Percentiles rank a stretch among this genome's conserved stretches.
phyloP scores from a whole-genome alignment of 1,140 invertebrate species.

The Zaprionus africanus region DNA sequence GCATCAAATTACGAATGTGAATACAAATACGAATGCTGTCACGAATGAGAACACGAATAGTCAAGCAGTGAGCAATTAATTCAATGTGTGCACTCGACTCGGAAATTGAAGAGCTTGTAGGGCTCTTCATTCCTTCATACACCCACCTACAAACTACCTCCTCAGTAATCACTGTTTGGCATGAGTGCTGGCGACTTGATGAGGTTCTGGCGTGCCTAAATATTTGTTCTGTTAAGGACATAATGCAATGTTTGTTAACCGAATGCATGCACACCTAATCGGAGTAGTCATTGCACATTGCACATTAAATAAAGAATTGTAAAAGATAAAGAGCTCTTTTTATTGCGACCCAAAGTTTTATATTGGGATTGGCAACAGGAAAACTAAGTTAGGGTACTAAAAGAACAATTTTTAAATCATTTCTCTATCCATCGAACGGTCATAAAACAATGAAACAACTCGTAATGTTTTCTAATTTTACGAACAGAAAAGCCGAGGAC shows the following conservation, averaged over 20 bases:
- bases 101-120: slow-evolving; percentile 58
- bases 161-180: slow-evolving; percentile 50
- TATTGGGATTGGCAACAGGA: neutral
- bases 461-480: slow-evolving; percentile 33
- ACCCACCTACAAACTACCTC: neutral
- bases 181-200: slow-evolving; percentile 50
- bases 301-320: neutral
- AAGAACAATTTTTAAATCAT: slow-evolving; percentile 11
- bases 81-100: slow-evolving; percentile 59
- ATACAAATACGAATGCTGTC: neutral
- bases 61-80: slow-evolving; percentile 69
- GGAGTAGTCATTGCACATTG: neutral
- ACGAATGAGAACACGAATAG: slow-evolving; percentile 10
- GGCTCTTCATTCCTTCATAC: slow-evolving; percentile 8
- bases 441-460: slow-evolving; percentile 24
- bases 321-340: neutral
- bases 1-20: slow-evolving; percentile 20
- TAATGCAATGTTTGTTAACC: slow-evolving; percentile 24
- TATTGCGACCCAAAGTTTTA: neutral
- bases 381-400: slow-evolving; percentile 10
- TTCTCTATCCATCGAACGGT: slow-evolving; percentile 7
- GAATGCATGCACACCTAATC: neutral
- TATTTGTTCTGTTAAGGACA: slow-evolving; percentile 49
- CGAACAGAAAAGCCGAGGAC: slow-evolving; percentile 44
- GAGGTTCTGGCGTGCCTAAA: slow-evolving; percentile 53